Base-by-base conservation (phyloP, 2,888 invertebrate species). In the Ophonus ardosiacus region DNA sequence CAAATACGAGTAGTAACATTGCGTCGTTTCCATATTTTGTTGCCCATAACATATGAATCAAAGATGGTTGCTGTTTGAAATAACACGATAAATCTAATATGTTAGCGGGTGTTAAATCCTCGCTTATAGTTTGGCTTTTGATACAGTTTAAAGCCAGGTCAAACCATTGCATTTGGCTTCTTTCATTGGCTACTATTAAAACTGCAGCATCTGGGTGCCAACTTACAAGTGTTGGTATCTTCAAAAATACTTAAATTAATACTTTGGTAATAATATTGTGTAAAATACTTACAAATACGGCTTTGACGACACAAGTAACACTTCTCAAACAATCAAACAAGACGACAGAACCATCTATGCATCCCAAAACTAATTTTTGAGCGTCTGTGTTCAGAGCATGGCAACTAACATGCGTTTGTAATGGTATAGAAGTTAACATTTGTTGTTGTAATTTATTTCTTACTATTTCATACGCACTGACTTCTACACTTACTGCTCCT, bases 301-400 rank as follows among this genome's bases (percentile, higher is more conserved):
- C 95, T 90, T 96, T 95, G 3, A 95, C 94, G 17, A 95, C 94
- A 89, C 95, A 95, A 5, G 96, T 97, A 0, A 96, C 93, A 68
- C 96, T 96, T 86, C 94, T 94, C 31, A 93, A 92, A 85, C 95
- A 93, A 92, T 98, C 97, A 88, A 97, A 94, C 24, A 98, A 91
- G 59, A 96, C 96, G 86, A 98, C 91, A 2, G 97, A 95, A 5
- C 96, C 96, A 92, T 98, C 97, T 76, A 96, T 96, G 89, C 97
- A 97, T 7, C 97, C 97, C 65, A 97, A 91, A 31, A 98, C 91
- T 7, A 98, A 91, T 84, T 90, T 88, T 88, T 95, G 95, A 88
- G 95, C 94, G 89, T 95, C 94, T 0, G 94, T 94, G 88, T 95
- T 96, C 88, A 96, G 93, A 88, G 93, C 91, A 91, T 94, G 91